phyloP scores from a whole-genome alignment of 1,140 invertebrate genomes.

The Apolygus lucorum region DNA sequence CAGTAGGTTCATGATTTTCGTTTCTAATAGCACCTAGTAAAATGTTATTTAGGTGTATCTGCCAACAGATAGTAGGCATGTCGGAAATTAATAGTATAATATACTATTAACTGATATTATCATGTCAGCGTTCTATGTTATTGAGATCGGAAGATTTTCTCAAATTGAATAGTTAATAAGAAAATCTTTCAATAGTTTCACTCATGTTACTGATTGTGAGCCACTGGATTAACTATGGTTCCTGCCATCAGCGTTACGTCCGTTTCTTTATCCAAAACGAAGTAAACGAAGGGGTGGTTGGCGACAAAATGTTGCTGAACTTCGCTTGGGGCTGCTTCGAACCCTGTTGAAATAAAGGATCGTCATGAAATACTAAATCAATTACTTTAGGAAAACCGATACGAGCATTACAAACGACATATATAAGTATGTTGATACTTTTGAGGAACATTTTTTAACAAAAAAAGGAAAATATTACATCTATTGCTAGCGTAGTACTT shows the following conservation, averaged over 20 bases:
- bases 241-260: conserved; percentile 67
- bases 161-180: no score
- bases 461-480: conserved; percentile 21
- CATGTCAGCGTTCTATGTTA: no score
- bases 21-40: no score
- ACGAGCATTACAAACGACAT: no score
- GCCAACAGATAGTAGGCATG: no score
- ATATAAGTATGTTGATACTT: no score
- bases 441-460: neutral
- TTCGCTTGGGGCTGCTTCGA: conserved; percentile 28
- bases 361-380: neutral
- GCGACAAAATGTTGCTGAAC: conserved; percentile 48
- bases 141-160: no score
- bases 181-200: no score
- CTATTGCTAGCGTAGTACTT: conserved; percentile 44
- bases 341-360: conserved; percentile 23
- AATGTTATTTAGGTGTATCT: no score
- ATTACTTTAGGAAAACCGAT: neutral
- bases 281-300: conserved; percentile 69
- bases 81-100: no score
- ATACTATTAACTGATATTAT: no score
- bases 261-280: conserved; percentile 67
- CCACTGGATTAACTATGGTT: conserved; percentile 61
- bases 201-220: conserved; percentile 24
- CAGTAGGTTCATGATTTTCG: no score